Conservation (phyloP, 2,888 invertebrate genomes). For the Cephus sareptanus region DNA sequence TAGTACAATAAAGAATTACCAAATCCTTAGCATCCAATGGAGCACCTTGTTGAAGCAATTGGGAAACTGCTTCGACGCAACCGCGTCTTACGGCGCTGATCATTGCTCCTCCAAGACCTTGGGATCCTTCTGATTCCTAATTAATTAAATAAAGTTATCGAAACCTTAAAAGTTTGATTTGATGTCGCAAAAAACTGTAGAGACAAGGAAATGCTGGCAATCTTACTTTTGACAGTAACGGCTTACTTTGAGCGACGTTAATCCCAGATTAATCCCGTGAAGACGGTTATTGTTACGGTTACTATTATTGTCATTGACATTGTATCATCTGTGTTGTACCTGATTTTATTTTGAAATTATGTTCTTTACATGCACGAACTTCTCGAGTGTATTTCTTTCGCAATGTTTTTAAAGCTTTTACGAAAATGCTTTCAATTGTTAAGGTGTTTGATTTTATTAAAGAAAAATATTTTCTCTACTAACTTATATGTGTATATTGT, state of each 20-base stretch:
- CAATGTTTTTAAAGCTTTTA: neutral
- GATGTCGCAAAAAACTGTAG: neutral
- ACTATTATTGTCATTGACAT: neutral
- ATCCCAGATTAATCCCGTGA: neutral
- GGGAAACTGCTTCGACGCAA: constrained; percentile 61
- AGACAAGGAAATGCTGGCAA: neutral
- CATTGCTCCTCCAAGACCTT: constrained; percentile 61
- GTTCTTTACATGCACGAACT: neutral
- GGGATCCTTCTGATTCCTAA: constrained; percentile 61
- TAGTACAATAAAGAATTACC: constrained; percentile 39
- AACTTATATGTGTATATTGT: constrained; percentile 39
- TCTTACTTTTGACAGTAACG: neutral
- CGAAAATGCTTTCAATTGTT: neutral
- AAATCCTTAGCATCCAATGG: constrained; percentile 59
- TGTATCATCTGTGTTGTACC: constrained; percentile 7
- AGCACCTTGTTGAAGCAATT: constrained; percentile 61
- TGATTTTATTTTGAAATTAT: constrained; percentile 1
- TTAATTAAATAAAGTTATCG: constrained; percentile 20
- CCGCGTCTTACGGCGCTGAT: constrained; percentile 62
- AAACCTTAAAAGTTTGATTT: neutral
- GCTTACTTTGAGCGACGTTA: neutral
- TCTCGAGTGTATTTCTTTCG: neutral
- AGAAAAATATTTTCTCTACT: constrained; percentile 27
- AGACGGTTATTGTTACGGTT: constrained; percentile 20
- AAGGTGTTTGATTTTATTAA: constrained; percentile 22